Base-by-base conservation (phyloP, 1,140 invertebrate genomes). In the Dysdera silvatica region DNA sequence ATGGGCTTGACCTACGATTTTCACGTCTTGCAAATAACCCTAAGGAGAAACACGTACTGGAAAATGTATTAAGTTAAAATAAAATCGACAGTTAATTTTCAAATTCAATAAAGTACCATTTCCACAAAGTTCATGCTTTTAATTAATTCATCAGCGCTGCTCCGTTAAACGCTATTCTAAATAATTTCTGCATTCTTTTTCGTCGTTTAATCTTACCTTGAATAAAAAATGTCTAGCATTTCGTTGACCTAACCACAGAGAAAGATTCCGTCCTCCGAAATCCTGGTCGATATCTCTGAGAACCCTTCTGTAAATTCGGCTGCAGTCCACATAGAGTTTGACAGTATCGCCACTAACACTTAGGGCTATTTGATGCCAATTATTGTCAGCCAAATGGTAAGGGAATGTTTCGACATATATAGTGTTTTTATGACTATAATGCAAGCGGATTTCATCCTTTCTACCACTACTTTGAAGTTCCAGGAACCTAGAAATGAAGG, bases 381-480 rank as follows among this genome's bases (percentile, higher is more conserved):
- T 80, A 72, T 85, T 85, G 75, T 93, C 89, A 51, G 87, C 89
- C 72, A 94, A 79, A 68, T 84, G 82, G 77, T 87, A 90, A 68
- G 85, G 86, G 80, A 94, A 93, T 74, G 86, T 85, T 80, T 92
- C 89, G 61, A 88, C 83, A 71, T 85, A 84, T 67, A 87, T 81
- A 54, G 76, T 76, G 33, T 80, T 80, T 67, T 82, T 81, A 67
- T 82, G 65, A 47, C 59, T 71, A 81, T 78, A 93, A 69, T 80
- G 79, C 47, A 82, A 72, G 16, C 79, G 74, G 63, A 82, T 82
- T 76, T 92, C 89, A 76, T 91, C 85, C 70, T 85, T 85, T 23
- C 88, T 82, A 57, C 89, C 89, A 77, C 88, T 91, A 71, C 88
- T 91, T 79, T 93, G 88, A 72, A 92, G 80, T 80, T 94, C 90